phyloP scores from a whole-genome alignment of 2,888 invertebrate species.

The Drosophila paramelanica region DNA sequence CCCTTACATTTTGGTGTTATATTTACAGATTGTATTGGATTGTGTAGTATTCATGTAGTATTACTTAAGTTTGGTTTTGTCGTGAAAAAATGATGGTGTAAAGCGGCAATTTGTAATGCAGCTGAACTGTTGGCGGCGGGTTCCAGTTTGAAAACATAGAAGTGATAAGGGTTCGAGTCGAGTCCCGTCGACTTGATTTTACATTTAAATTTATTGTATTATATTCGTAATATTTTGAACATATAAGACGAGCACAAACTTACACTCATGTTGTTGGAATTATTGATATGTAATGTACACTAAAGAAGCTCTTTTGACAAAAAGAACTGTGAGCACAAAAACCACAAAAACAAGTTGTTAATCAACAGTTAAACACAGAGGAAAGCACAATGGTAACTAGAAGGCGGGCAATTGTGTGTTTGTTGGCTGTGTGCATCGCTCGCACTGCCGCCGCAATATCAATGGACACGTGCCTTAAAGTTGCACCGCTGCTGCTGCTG shows the following conservation, averaged over 20 bases:
- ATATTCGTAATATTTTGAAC: too few species aligned
- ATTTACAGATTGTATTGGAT: too few species aligned
- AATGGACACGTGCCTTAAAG: slow-evolving; percentile 14
- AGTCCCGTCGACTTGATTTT: too few species aligned
- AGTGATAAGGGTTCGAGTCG: too few species aligned
- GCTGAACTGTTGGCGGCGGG: too few species aligned
- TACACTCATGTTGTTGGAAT: slow-evolving; percentile 44
- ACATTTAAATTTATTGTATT: too few species aligned
- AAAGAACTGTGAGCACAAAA: background rate
- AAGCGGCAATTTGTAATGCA: too few species aligned
- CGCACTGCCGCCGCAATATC: background rate
- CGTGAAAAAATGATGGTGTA: too few species aligned
- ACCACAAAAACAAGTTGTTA: background rate
- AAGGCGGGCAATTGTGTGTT: background rate
- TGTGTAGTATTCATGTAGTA: too few species aligned
- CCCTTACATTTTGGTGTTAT: too few species aligned
- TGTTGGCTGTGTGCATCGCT: slow-evolving; percentile 8
- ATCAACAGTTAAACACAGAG: background rate
- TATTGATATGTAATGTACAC: background rate
- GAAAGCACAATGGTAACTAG: background rate
- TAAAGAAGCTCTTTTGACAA: background rate
- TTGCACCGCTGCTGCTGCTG: slow-evolving; percentile 23
- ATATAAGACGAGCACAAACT: slow-evolving; percentile 8
- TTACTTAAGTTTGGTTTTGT: too few species aligned
- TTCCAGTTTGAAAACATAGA: too few species aligned